A percentile compares a stretch with the other conserved stretches of the same genome.
Conservation (phyloP, 2,113 vertebrate genomes). For the Hippopotamus amphibius region DNA sequence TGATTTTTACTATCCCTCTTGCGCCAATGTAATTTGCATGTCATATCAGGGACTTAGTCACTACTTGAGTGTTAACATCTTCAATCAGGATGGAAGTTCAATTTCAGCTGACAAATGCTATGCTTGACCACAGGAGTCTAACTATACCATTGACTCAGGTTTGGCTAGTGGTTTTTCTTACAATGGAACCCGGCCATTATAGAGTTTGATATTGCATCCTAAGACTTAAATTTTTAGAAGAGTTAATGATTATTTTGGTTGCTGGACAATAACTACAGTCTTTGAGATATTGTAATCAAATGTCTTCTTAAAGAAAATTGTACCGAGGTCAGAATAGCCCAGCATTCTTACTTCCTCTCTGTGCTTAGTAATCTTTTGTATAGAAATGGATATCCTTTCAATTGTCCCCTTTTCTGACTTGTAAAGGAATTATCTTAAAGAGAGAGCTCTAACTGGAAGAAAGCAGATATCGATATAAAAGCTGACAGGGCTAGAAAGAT, state of each 20-base stretch:
- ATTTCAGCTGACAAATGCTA: neutral
- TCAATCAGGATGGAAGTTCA: neutral
- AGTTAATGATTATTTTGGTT: neutral
- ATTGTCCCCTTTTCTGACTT: slow-evolving; percentile 16
- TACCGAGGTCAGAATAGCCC: neutral
- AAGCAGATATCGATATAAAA: slow-evolving; percentile 48
- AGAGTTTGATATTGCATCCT: neutral
- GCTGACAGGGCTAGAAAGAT: neutral
- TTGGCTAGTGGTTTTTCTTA: neutral
- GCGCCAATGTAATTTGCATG: neutral
- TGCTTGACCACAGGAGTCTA: neutral
- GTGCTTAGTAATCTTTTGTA: neutral
- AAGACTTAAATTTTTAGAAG: neutral
- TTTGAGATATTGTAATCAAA: neutral
- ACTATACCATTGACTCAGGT: neutral
- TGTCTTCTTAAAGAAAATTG: slow-evolving; percentile 17
- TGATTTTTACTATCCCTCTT: neutral
- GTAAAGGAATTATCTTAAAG: neutral
- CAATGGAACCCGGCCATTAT: neutral
- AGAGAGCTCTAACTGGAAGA: neutral
- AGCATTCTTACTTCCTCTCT: neutral
- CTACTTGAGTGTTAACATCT: neutral
- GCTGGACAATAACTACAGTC: neutral
- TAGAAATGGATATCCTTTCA: neutral
- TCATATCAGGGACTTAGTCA: neutral